Conservation (phyloP, 2,797 vertebrate genomes). For the Heliangelus exortis region DNA sequence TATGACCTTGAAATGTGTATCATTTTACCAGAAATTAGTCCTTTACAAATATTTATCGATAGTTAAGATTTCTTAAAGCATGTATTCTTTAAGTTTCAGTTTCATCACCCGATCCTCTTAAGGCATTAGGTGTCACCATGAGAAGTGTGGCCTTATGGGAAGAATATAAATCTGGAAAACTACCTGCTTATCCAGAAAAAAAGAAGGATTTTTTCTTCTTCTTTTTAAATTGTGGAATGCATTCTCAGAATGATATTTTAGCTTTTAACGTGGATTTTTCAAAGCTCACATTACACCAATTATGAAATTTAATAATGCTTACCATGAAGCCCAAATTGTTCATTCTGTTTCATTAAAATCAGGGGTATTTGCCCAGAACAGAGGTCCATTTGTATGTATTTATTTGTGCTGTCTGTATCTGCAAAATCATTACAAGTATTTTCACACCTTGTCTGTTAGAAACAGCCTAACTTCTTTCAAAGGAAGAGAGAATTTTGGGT, state of each 20-base stretch:
- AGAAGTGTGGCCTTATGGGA: not conserved
- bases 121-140: not conserved
- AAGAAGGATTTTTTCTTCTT: not conserved
- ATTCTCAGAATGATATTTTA: not conserved
- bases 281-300: not conserved
- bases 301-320: not conserved
- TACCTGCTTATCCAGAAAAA: not conserved
- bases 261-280: not conserved
- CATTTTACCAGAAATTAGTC: not conserved
- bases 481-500: not conserved
- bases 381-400: accelerated
- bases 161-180: not conserved
- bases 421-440: not conserved
- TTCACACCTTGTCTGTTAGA: not conserved
- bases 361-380: accelerated
- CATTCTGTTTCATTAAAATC: not conserved
- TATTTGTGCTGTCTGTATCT: accelerated
- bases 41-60: not conserved
- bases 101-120: not conserved
- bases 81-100: not conserved
- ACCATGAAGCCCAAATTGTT: accelerated
- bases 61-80: not conserved
- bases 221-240: not conserved
- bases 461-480: not conserved
- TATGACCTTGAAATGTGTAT: not conserved